phyloP scores from a whole-genome alignment of 2,797 vertebrate genomes.

The Ataeniobius toweri region DNA sequence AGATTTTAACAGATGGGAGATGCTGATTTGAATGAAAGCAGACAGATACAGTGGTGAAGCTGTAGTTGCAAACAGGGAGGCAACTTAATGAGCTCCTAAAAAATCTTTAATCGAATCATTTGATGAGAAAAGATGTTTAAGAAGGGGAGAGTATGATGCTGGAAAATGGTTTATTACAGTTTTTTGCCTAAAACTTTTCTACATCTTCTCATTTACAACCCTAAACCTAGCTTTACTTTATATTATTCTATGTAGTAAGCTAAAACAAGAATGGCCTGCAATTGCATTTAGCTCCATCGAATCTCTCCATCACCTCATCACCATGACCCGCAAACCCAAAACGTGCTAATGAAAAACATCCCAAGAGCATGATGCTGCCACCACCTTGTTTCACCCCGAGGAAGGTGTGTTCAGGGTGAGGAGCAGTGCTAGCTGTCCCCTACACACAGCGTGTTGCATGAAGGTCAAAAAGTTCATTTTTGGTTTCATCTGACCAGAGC shows the following conservation, averaged over 20 bases:
- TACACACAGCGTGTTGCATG: too few species aligned
- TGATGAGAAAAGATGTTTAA: conserved; percentile 29
- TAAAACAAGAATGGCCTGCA: not conserved
- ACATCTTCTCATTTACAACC: not conserved
- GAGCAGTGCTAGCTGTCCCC: too few species aligned
- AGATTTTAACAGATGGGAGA: conserved; percentile 39
- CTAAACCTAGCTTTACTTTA: not conserved
- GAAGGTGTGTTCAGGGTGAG: not conserved
- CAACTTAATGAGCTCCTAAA: conserved; percentile 62
- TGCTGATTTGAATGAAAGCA: conserved; percentile 61
- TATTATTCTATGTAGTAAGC: not conserved
- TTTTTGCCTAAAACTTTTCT: not conserved
- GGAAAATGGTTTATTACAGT: conserved; percentile 34
- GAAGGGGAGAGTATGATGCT: conserved; percentile 24
- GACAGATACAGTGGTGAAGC: conserved; percentile 60
- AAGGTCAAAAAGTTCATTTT: too few species aligned
- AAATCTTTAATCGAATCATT: conserved; percentile 12
- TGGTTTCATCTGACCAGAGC: too few species aligned
- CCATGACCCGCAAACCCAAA: not conserved
- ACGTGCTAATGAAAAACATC: not conserved
- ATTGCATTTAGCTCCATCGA: not conserved
- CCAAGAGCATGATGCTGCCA: not conserved
- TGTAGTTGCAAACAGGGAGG: conserved; percentile 33
- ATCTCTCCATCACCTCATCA: not conserved
- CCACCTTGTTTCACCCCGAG: not conserved